phyloP scores from a whole-genome alignment of 1,140 invertebrate genomes.

The fruit fly (Drosophila melanogaster) region DNA sequence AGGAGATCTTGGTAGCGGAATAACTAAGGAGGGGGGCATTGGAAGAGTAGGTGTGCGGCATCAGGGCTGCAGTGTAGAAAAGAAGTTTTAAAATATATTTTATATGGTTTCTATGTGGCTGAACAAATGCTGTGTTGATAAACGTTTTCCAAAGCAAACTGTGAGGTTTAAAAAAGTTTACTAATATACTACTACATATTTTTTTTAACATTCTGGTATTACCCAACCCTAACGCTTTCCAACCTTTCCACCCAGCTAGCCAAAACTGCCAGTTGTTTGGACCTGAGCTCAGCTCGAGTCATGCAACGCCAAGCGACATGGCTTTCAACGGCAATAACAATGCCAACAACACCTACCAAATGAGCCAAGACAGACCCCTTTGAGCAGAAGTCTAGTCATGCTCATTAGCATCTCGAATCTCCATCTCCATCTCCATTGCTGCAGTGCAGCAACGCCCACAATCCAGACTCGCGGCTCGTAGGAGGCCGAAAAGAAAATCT shows the following conservation, averaged over 20 bases:
- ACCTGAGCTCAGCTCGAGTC: slow-evolving; percentile 30
- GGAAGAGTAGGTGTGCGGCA: slow-evolving; percentile 19
- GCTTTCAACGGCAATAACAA: slow-evolving; percentile 60
- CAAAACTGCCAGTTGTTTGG: not conserved
- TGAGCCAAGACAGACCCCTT: slow-evolving; percentile 22
- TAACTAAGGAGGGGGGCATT: not conserved
- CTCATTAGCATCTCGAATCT: slow-evolving; percentile 69
- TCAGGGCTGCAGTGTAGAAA: slow-evolving; percentile 17
- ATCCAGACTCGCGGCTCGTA: slow-evolving; percentile 47
- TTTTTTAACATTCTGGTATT: not conserved
- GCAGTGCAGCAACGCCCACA: slow-evolving; percentile 55
- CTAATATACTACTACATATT: too few relatives aligned
- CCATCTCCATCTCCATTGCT: slow-evolving; percentile 9
- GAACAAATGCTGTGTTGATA: too few relatives aligned
- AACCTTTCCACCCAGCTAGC: not conserved
- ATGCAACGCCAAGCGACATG: slow-evolving; percentile 49
- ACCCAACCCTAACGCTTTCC: slow-evolving; percentile 6
- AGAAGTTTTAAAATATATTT: not conserved
- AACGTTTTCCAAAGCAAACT: too few relatives aligned
- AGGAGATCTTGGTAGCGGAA: not conserved
- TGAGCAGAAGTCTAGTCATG: slow-evolving; percentile 74
- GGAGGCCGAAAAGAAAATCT: slow-evolving; percentile 65
- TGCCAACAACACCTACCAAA: slow-evolving; percentile 62
- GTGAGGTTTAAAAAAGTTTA: too few relatives aligned
- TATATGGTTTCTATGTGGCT: not conserved